A percentile compares a stretch with the other conserved stretches of the same genome.
Conservation (phyloP, 2,113 vertebrate species). For the Festucalex cinctus region DNA sequence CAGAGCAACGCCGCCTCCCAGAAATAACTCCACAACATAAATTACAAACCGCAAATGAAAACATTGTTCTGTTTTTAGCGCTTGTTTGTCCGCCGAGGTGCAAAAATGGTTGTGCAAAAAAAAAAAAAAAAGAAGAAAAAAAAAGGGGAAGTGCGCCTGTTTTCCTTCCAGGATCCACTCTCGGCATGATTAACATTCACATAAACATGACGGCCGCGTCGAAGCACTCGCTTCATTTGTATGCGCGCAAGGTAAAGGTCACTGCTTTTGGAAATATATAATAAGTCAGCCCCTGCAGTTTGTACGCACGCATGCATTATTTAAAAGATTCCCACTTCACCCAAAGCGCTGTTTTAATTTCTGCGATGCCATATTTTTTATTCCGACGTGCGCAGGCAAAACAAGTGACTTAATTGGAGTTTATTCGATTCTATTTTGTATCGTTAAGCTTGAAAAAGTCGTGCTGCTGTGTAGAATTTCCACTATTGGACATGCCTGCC, state of each 20-base stretch:
- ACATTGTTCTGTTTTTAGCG: background rate
- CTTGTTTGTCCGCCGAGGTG: background rate
- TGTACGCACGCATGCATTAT: slow-evolving; percentile 9
- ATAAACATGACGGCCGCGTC: background rate
- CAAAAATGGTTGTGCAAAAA: slow-evolving; percentile 4
- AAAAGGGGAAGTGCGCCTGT: background rate
- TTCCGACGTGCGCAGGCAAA: background rate
- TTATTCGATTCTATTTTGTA: background rate
- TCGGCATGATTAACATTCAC: background rate
- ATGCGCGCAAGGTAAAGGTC: slow-evolving; percentile 4
- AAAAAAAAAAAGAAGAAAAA: too few relatives aligned
- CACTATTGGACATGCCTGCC: slow-evolving; percentile 36
- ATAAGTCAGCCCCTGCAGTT: slow-evolving; percentile 9
- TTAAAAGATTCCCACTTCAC: slow-evolving; percentile 1
- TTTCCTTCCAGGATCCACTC: background rate
- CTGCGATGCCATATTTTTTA: background rate
- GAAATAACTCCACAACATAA: background rate
- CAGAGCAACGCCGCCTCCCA: background rate
- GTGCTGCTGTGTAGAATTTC: slow-evolving; percentile 32
- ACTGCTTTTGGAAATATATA: slow-evolving; percentile 11
- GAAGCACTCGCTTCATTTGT: slow-evolving; percentile 9
- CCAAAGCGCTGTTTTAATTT: background rate
- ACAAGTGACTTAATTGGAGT: background rate
- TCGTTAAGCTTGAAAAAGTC: slow-evolving; percentile 8
- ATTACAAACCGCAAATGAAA: slow-evolving; percentile 7